These are phyloP conservation scores for Mactra quadrangularis DNA, from an alignment of 1,140 invertebrate genomes.

Conservation along the genomic window DNA sequence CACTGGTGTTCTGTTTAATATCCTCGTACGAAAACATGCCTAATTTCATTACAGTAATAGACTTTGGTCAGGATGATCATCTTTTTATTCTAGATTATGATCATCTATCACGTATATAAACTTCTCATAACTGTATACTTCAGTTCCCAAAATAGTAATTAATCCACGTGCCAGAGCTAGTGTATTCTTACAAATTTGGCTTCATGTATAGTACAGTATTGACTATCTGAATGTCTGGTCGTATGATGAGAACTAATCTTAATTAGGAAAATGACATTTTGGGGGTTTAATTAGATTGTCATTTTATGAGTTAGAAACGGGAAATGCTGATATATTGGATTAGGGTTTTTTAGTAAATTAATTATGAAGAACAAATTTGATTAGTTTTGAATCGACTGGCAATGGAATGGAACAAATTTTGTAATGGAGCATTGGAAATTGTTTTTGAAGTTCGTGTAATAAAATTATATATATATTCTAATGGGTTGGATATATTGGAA, in stretches of 20 bases:
- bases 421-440: too few relatives aligned
- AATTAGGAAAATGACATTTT: not conserved
- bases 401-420: too few relatives aligned
- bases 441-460: too few relatives aligned
- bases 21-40: not conserved
- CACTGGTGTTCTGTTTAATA: conserved; percentile 13
- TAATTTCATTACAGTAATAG: conserved; percentile 38
- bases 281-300: not conserved
- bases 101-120: conserved; percentile 4
- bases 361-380: too few relatives aligned
- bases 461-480: too few relatives aligned
- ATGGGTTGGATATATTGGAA: too few relatives aligned
- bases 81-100: conserved; percentile 1
- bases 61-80: conserved; percentile 8
- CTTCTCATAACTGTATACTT: not conserved
- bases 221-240: not conserved
- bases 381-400: too few relatives aligned
- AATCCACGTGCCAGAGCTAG: not conserved
- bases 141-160: conserved; percentile 29
- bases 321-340: too few relatives aligned
- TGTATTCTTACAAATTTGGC: not conserved
- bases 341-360: too few relatives aligned
- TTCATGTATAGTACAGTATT: not conserved
- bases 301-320: too few relatives aligned
- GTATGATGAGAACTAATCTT: not conserved